Conservation (phyloP, 2,888 invertebrate species). For the Pseudanteris insignis region DNA sequence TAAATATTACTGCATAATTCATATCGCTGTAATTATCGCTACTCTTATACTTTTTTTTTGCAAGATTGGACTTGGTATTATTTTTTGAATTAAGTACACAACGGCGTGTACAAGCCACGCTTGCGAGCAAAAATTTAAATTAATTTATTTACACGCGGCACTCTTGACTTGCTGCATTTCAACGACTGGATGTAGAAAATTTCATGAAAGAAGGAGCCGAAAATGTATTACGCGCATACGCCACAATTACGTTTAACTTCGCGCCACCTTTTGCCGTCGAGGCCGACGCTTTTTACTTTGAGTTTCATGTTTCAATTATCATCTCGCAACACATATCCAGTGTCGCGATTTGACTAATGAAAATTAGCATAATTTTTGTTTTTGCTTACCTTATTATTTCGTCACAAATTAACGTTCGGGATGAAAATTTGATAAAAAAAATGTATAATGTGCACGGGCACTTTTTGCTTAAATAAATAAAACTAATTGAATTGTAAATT, state of each 20-base stretch:
- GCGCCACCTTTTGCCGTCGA: slow-evolving; percentile 13
- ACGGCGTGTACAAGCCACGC: slow-evolving; percentile 16
- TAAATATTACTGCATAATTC: slow-evolving; percentile 38
- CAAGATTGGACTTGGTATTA: slow-evolving; percentile 40
- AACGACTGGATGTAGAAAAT: slow-evolving; percentile 23
- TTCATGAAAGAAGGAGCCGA: slow-evolving; percentile 22
- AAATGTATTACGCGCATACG: slow-evolving; percentile 28
- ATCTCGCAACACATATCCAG: slow-evolving; percentile 6
- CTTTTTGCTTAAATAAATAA: too few relatives aligned
- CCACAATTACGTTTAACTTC: slow-evolving; percentile 20
- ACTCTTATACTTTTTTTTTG: slow-evolving; percentile 33
- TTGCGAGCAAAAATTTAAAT: slow-evolving; percentile 28
- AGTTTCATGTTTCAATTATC: slow-evolving; percentile 21
- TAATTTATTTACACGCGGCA: slow-evolving; percentile 25
- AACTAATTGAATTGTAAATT: too few relatives aligned
- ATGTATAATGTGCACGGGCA: neutral
- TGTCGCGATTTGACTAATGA: slow-evolving; percentile 19
- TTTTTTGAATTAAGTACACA: too few relatives aligned
- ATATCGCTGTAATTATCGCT: slow-evolving; percentile 33
- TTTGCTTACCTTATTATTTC: neutral
- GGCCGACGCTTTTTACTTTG: slow-evolving; percentile 9
- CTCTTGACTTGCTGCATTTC: slow-evolving; percentile 26
- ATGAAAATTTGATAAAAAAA: neutral
- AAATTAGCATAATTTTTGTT: slow-evolving; percentile 2
- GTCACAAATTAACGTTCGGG: neutral